phyloP scores from a whole-genome alignment of 2,888 invertebrate genomes.

The Orthosia incerta region DNA sequence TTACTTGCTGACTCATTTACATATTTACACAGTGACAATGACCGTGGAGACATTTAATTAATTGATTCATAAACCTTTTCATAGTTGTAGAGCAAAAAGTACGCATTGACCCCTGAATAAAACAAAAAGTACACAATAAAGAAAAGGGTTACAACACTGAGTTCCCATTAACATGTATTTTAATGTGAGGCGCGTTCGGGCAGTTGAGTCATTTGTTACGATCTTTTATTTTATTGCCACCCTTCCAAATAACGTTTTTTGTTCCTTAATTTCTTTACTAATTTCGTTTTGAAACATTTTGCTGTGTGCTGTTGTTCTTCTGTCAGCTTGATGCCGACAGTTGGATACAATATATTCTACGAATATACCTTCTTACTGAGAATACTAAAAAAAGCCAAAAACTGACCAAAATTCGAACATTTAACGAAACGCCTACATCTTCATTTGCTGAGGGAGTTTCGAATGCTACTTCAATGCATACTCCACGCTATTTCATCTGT shows the following conservation, averaged over 20 bases:
- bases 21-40: conserved; percentile 90
- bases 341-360: conserved; percentile 12
- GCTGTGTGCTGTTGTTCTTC: conserved; percentile 22
- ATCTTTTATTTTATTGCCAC: conserved; percentile 82
- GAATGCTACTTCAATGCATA: background rate
- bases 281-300: conserved; percentile 56
- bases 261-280: conserved; percentile 66
- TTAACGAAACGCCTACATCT: background rate
- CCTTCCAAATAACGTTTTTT: conserved; percentile 75
- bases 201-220: conserved; percentile 86
- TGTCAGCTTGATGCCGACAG: conserved; percentile 17
- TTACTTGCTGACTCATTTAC: conserved; percentile 85
- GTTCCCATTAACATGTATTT: conserved; percentile 86
- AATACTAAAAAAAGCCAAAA: background rate
- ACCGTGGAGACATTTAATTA: conserved; percentile 90
- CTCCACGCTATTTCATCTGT: background rate
- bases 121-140: conserved; percentile 85
- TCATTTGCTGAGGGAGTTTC: background rate
- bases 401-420: background rate
- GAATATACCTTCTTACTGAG: background rate
- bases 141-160: conserved; percentile 87
- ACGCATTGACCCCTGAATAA: conserved; percentile 89
- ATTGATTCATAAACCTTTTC: conserved; percentile 90
- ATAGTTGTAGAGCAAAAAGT: conserved; percentile 84
- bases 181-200: conserved; percentile 84